phyloP scores from a whole-genome alignment of 1,140 invertebrate genomes.

The Vanessa atalanta region DNA sequence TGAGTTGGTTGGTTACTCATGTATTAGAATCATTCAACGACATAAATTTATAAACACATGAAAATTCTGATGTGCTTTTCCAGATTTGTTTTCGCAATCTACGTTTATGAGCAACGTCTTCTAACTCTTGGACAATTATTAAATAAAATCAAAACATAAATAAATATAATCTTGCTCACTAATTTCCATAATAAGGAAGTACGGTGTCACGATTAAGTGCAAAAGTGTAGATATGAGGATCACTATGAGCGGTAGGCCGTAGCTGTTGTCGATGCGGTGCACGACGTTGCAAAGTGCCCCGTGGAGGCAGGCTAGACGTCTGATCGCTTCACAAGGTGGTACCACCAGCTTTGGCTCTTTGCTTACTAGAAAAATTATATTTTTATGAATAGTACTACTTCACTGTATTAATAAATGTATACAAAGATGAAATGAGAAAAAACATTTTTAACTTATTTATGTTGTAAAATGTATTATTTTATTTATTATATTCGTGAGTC shows the following conservation, averaged over 20 bases:
- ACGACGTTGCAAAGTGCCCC: slow-evolving; percentile 70
- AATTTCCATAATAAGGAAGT: slow-evolving; percentile 85
- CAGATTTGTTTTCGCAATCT: no score
- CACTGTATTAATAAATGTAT: neutral
- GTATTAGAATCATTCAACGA: no score
- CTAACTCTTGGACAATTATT: no score
- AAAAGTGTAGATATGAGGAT: slow-evolving; percentile 85
- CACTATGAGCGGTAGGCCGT: slow-evolving; percentile 82
- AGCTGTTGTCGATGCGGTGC: slow-evolving; percentile 70
- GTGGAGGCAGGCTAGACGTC: slow-evolving; percentile 65
- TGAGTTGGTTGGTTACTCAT: no score
- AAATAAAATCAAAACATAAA: no score
- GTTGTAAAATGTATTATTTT: no score
- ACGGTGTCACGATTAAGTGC: slow-evolving; percentile 87
- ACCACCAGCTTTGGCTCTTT: slow-evolving; percentile 60
- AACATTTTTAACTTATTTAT: no score
- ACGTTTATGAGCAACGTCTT: no score
- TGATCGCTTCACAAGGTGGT: slow-evolving; percentile 66
- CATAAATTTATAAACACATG: no score
- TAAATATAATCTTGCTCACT: slow-evolving; percentile 50
- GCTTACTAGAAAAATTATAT: slow-evolving; percentile 45
- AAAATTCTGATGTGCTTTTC: no score
- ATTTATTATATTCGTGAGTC: no score
- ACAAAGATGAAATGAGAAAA: no score
- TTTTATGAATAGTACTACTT: neutral